These are phyloP conservation scores for Centropyge bicolor DNA, from an alignment of 2,797 vertebrate species.

Conservation along the genomic window DNA sequence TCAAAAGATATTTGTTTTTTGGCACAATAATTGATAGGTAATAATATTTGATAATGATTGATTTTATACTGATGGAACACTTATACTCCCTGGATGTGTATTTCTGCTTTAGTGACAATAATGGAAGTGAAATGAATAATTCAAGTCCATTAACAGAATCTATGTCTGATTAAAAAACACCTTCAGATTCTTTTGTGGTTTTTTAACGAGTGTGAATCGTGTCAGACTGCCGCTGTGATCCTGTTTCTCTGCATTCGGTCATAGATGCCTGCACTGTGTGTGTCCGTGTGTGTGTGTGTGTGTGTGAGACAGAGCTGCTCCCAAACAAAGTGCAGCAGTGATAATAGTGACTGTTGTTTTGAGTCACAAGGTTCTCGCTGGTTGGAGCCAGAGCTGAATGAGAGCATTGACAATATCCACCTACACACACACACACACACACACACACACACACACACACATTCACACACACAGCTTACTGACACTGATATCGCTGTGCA, in stretches of 20 bases:
- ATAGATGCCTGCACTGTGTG: conserved; percentile 4
- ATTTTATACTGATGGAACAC: background rate
- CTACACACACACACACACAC: conserved; percentile 55
- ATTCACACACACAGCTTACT: conserved; percentile 37
- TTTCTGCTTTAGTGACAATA: background rate
- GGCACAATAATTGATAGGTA: background rate
- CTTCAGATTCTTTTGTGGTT: background rate
- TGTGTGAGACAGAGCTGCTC: conserved; percentile 31
- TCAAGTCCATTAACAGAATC: background rate
- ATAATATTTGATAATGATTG: background rate
- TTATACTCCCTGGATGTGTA: background rate
- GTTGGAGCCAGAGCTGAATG: conserved; percentile 70
- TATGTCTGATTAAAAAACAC: background rate
- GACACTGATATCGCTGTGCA: conserved; percentile 55
- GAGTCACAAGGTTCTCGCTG: conserved; percentile 76
- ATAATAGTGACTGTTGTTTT: conserved; percentile 77
- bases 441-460: conserved; percentile 28
- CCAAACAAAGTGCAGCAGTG: conserved; percentile 63
- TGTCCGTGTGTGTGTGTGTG: conserved; percentile 20
- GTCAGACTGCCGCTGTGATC: conserved; percentile 12
- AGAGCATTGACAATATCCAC: conserved; percentile 71
- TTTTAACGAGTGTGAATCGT: conserved; percentile 5
- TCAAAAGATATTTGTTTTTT: background rate
- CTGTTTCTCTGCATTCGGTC: background rate
- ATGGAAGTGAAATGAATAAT: background rate